phyloP scores from a whole-genome alignment of 2,888 invertebrate species.

The Agriotes lineatus region DNA sequence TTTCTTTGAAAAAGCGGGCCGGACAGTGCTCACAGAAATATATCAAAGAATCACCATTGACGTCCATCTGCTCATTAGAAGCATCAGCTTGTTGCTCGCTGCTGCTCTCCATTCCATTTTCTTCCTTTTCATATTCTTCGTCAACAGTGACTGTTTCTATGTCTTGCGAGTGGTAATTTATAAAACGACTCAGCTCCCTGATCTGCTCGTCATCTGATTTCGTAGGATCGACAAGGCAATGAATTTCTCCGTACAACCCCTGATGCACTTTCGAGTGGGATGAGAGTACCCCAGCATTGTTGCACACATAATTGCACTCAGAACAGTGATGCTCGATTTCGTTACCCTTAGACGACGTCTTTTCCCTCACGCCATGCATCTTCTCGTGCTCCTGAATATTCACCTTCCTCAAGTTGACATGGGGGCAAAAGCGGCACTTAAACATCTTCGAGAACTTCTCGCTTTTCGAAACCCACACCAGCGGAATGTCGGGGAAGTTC shows the following conservation, averaged over 20 bases:
- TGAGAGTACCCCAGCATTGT: slow-evolving; percentile 77
- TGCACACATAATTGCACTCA: slow-evolving; percentile 84
- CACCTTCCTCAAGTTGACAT: slow-evolving; percentile 83
- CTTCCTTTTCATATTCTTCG: slow-evolving; percentile 58
- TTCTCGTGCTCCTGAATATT: slow-evolving; percentile 88
- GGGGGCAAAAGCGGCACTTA: slow-evolving; percentile 87
- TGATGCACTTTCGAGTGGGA: slow-evolving; percentile 83
- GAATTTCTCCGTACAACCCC: slow-evolving; percentile 78
- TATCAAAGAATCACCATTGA: slow-evolving; percentile 65
- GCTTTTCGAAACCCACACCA: slow-evolving; percentile 82
- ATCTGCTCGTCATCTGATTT: slow-evolving; percentile 78
- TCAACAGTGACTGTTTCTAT: slow-evolving; percentile 40
- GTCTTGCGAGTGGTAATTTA: slow-evolving; percentile 45
- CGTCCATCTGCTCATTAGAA: slow-evolving; percentile 50
- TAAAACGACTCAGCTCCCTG: slow-evolving; percentile 63
- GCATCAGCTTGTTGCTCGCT: slow-evolving; percentile 48
- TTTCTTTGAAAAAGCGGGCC: slow-evolving; percentile 82
- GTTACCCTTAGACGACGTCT: slow-evolving; percentile 56
- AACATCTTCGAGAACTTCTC: slow-evolving; percentile 84
- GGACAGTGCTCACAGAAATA: slow-evolving; percentile 88
- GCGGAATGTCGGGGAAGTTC: slow-evolving; percentile 73
- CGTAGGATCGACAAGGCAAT: slow-evolving; percentile 76
- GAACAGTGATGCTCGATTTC: slow-evolving; percentile 77
- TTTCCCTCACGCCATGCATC: slow-evolving; percentile 74
- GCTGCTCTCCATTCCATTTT: slow-evolving; percentile 58